Evolutionary conservation across 1,140 invertebrate genomes (phyloP), one percentile per base, ranked within the genome.

Genomic region (Mylabris phalerata): DNA sequence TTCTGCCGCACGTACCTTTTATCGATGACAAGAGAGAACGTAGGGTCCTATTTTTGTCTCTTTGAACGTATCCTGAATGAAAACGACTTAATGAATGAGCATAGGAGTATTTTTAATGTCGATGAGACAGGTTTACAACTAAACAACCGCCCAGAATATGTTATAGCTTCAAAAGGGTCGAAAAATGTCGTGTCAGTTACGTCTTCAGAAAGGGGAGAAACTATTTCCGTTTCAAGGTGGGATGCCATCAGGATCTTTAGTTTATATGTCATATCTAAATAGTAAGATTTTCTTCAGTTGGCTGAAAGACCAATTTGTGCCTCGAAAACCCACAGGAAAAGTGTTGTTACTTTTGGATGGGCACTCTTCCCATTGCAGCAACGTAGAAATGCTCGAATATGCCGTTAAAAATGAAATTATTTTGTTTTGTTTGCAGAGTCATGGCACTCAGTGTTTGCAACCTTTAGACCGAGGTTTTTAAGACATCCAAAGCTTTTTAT

Each of bases 211-310:
- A 55, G 71, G 61, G 67, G 68, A n/a, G 72, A 73, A 61, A 75
- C 65, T 2, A 62, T 75, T 5, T 65, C 61, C 9, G 45, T 73
- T 24, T 69, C 56, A 67, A 56, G 67, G 72, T 45, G 65, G 64
- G 9, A 48, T 75, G 42, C 74, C 73, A 27, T 56, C 57, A 25
- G 68, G 69, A 6, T 68, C 64, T 19, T 27, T 55, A 32, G 63
- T 71, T 11, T 68, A 58, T 11, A 71, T 75, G 68, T 67, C 62
- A 1, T 73, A 72, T 52, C 61, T 75, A 9, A 76, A 32, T 32
- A 32, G 32, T 32, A 7, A 32, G 58, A 46, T 24, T 24, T 46
- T 19, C 26, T 24, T 24, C 44, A 46, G 13, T 9, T 26, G 26
- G 7, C 9, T 9, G 11, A 50, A 9, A 50, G n/a, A 38, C 48